Evolutionary conservation across 2,888 invertebrate genomes (phyloP).

Genomic region (Helicoverpa assulta): DNA sequence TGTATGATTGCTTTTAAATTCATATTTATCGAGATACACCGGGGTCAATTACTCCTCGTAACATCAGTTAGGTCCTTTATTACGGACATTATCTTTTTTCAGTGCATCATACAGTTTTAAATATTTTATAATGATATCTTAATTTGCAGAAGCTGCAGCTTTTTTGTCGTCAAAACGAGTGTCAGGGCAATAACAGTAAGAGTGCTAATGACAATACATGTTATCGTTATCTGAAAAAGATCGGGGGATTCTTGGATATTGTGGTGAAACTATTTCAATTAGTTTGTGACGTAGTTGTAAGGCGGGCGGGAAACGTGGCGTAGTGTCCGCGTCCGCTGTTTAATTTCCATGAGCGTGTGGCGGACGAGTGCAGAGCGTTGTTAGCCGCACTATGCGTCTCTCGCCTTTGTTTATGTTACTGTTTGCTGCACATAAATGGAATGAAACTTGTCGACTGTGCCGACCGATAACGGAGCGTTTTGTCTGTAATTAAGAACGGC

Average conservation of each 20-base stretch:
- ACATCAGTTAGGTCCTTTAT: constrained; percentile 68
- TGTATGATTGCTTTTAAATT: constrained; percentile 56
- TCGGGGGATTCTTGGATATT: constrained; percentile 32
- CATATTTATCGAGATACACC: constrained; percentile 53
- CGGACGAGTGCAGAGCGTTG: constrained; percentile 75
- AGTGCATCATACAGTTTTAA: constrained; percentile 68
- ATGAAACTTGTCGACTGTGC: constrained; percentile 78
- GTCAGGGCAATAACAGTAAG: constrained; percentile 61
- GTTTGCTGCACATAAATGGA: constrained; percentile 82
- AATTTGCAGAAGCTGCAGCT: constrained; percentile 67
- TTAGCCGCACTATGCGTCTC: constrained; percentile 69
- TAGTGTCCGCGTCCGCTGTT: constrained; percentile 59
- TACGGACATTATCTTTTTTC: constrained; percentile 70
- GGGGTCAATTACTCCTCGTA: constrained; percentile 65
- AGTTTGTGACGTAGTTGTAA: constrained; percentile 39
- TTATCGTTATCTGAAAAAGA: constrained; percentile 41
- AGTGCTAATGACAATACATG: constrained; percentile 64
- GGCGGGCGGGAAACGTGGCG: constrained; percentile 69
- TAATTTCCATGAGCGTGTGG: constrained; percentile 72
- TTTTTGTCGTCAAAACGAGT: constrained; percentile 54
- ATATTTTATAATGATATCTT: constrained; percentile 66
- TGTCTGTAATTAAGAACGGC: constrained; percentile 87
- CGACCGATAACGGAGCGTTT: constrained; percentile 85
- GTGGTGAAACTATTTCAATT: constrained; percentile 51
- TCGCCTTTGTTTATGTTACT: constrained; percentile 82